Percentiles rank a stretch among this genome's conserved stretches.
Evolutionary conservation across 2,888 invertebrate species (phyloP).

Genomic region (Sturmia bella): DNA sequence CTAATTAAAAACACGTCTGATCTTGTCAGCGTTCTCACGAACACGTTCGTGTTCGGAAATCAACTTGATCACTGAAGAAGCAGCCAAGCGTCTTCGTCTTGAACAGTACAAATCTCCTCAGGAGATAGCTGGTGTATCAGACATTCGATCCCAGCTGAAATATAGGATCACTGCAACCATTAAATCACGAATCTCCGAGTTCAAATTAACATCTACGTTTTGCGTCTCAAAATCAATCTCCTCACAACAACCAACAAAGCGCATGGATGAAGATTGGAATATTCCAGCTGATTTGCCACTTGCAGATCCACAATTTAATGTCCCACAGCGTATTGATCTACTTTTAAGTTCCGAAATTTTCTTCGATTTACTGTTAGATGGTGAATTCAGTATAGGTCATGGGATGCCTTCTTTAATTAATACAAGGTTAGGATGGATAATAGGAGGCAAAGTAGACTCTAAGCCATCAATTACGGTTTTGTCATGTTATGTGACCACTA

Average conservation of each 20-base stretch:
- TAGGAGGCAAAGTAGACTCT: neutral
- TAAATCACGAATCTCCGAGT: neutral
- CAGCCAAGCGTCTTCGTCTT: neutral
- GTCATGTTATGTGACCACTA: conserved; percentile 17
- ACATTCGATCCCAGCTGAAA: neutral
- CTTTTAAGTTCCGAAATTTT: neutral
- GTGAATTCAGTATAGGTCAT: neutral
- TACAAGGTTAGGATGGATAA: conserved; percentile 33
- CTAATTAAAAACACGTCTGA: too few species aligned
- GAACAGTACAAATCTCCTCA: neutral
- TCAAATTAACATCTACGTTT: neutral
- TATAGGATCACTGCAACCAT: neutral
- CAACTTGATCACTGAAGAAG: neutral
- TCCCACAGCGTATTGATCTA: neutral
- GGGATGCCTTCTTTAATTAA: neutral
- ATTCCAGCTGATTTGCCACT: neutral
- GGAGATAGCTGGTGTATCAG: conserved; percentile 1
- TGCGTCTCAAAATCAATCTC: neutral
- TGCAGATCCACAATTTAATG: neutral
- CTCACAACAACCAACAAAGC: neutral
- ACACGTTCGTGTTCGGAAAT: conserved; percentile 6
- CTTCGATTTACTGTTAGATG: neutral
- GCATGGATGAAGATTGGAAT: neutral
- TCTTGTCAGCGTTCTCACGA: too few species aligned
- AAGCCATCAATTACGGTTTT: neutral